Conservation (phyloP, 2,113 vertebrate genomes). For the Anolis carolinensis region DNA sequence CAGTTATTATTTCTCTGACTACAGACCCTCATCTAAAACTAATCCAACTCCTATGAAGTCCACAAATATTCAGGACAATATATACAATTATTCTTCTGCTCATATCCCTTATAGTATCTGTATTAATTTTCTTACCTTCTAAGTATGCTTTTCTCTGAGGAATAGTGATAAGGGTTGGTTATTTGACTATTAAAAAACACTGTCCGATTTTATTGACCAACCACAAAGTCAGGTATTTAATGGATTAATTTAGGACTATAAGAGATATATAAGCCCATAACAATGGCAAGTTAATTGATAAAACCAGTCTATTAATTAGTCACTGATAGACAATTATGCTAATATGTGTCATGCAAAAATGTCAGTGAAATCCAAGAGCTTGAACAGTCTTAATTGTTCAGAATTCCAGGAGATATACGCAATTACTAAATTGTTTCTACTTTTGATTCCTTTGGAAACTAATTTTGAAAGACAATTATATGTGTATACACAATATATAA, state of each 20-base stretch:
- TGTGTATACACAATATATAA: not conserved
- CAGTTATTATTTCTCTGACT: not conserved
- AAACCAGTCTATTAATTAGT: not conserved
- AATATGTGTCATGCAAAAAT: not conserved
- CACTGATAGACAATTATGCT: not conserved
- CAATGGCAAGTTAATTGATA: not conserved
- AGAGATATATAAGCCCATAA: not conserved
- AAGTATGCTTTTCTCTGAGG: not conserved
- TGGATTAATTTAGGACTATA: not conserved
- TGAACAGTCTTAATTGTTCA: not conserved
- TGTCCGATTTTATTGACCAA: not conserved
- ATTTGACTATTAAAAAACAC: not conserved
- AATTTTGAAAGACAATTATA: not conserved
- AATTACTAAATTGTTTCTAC: not conserved
- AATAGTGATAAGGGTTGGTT: not conserved
- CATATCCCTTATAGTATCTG: not conserved
- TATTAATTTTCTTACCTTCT: not conserved
- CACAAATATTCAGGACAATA: not conserved
- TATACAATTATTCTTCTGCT: not conserved
- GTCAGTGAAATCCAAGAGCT: not conserved
- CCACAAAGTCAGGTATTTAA: not conserved
- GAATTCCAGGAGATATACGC: not conserved
- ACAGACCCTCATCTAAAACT: not conserved
- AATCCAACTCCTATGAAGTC: not conserved
- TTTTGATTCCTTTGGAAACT: not conserved